phyloP scores from a whole-genome alignment of 2,888 invertebrate genomes.

The Drosophila subsilvestris region DNA sequence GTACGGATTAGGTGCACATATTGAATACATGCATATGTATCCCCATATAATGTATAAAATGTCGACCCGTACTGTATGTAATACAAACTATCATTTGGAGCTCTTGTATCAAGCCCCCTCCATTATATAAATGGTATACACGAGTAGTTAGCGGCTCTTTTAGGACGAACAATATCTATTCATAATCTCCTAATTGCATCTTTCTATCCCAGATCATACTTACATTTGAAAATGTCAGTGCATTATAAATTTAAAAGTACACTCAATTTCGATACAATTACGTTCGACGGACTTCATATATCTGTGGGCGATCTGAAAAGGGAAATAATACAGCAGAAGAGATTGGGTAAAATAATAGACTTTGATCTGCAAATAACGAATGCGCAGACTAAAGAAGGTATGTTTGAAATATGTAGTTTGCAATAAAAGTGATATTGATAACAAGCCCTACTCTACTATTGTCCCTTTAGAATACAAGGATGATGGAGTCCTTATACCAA shows the following conservation, averaged over 20 bases:
- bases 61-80: not conserved
- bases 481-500: slow-evolving; percentile 95
- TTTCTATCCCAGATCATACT: not conserved
- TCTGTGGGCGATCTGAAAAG: slow-evolving; percentile 97
- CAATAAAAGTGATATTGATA: not conserved
- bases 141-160: too few species aligned
- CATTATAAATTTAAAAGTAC: slow-evolving; percentile 99
- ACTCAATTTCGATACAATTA: slow-evolving; percentile 97
- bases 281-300: slow-evolving; percentile 98
- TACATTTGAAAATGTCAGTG: slow-evolving; percentile 90
- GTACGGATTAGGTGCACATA: not conserved
- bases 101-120: not conserved
- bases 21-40: not conserved
- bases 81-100: not conserved
- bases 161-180: not conserved
- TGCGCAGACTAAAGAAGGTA: slow-evolving; percentile 98
- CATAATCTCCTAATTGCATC: not conserved
- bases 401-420: not conserved
- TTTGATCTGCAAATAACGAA: slow-evolving; percentile 98
- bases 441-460: not conserved
- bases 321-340: slow-evolving; percentile 96
- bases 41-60: not conserved
- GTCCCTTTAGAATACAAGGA: slow-evolving; percentile 92
- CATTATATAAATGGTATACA: too few species aligned
- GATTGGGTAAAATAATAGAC: slow-evolving; percentile 96